Evolutionary conservation across 1,140 invertebrate species (phyloP).

Genomic region (Anastrepha obliqua): DNA sequence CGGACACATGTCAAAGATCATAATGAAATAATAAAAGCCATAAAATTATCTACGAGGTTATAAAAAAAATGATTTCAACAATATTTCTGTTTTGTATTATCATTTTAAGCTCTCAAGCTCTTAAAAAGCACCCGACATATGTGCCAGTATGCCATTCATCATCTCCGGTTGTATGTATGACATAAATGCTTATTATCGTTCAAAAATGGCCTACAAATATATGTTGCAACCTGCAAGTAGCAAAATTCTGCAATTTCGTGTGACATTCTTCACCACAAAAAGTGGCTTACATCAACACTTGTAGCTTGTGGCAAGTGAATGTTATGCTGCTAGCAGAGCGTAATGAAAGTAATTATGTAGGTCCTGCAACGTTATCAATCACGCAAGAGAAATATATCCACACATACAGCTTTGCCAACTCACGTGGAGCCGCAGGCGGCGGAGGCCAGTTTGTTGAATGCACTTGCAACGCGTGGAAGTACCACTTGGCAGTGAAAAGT

Average conservation of each 20-base stretch:
- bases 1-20: too few relatives aligned
- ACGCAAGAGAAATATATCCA: constrained; percentile 27
- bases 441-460: background rate
- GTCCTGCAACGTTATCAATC: constrained; percentile 18
- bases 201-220: too few relatives aligned
- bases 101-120: too few relatives aligned
- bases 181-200: background rate
- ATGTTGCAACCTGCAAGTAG: background rate
- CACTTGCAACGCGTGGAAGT: constrained; percentile 46
- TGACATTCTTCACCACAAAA: constrained; percentile 48
- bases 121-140: too few relatives aligned
- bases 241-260: background rate
- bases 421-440: background rate
- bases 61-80: too few relatives aligned
- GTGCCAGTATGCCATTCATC: too few relatives aligned
- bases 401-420: background rate
- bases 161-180: background rate
- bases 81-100: too few relatives aligned
- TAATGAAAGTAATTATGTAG: constrained; percentile 24
- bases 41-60: too few relatives aligned
- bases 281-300: constrained; percentile 43
- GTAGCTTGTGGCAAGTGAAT: constrained; percentile 40
- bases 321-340: background rate
- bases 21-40: too few relatives aligned
- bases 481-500: background rate